A percentile compares a stretch with the other conserved stretches of the same genome.
Evolutionary conservation across 2,797 vertebrate genomes (phyloP).

Genomic region (Sciurus carolinensis): DNA sequence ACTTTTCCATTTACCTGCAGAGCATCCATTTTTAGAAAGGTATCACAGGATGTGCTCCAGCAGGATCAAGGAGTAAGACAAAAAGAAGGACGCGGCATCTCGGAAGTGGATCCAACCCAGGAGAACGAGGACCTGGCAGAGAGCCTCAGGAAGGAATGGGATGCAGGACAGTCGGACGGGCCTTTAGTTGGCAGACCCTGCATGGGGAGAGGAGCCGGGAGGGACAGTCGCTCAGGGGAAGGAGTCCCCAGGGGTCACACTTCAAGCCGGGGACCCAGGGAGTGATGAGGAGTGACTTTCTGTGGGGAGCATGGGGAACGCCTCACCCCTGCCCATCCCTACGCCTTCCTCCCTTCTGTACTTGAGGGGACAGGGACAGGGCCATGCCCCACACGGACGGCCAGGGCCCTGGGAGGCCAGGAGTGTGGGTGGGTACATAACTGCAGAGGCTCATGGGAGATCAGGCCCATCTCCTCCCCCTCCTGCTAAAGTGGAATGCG

Average conservation of each 20-base stretch:
- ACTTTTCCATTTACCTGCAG: not conserved
- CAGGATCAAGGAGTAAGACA: not conserved
- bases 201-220: rapidly evolving
- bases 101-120: not conserved
- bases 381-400: rapidly evolving
- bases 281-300: rapidly evolving
- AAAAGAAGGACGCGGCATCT: not conserved
- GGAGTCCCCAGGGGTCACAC: rapidly evolving
- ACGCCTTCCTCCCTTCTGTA: not conserved
- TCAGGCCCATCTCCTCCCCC: not conserved
- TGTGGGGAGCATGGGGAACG: rapidly evolving
- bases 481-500: not conserved
- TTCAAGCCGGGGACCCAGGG: rapidly evolving
- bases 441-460: not conserved
- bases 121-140: not conserved
- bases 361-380: not conserved
- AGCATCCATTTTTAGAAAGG: not conserved
- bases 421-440: not conserved
- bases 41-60: not conserved
- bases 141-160: too few relatives aligned
- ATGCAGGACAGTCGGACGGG: rapidly evolving
- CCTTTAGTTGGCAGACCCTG: not conserved
- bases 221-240: not conserved
- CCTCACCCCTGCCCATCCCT: not conserved
- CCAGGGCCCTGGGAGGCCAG: rapidly evolving